Evolutionary conservation across 2,888 invertebrate genomes (phyloP).

Genomic region (Torymus aiolomorphi): DNA sequence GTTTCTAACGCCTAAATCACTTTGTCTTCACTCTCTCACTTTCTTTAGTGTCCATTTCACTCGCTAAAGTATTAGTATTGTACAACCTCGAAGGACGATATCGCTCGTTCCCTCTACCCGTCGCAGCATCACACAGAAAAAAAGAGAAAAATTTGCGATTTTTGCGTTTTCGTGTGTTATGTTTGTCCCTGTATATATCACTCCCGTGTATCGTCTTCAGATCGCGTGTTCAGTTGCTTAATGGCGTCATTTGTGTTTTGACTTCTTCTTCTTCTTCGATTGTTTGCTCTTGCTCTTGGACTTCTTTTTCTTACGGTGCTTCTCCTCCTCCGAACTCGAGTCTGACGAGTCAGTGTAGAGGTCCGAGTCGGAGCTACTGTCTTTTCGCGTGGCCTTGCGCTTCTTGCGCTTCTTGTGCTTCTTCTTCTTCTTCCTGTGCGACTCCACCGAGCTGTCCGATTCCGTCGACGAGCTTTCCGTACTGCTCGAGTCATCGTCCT

Average conservation of each 20-base stretch:
- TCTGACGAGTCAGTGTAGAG: conserved; percentile 81
- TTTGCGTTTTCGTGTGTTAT: not conserved
- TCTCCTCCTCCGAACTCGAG: conserved; percentile 81
- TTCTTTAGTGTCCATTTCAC: conserved; percentile 17
- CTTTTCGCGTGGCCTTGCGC: conserved; percentile 77
- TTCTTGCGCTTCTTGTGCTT: conserved; percentile 81
- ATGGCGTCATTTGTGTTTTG: conserved; percentile 78
- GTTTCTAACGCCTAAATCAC: conserved; percentile 28
- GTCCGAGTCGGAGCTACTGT: conserved; percentile 80
- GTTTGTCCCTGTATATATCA: conserved; percentile 27
- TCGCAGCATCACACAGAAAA: conserved; percentile 36
- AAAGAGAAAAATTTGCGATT: conserved; percentile 44
- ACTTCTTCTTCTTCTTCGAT: conserved; percentile 85
- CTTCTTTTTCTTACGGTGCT: conserved; percentile 82
- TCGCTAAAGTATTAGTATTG: conserved; percentile 30
- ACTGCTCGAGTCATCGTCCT: conserved; percentile 77
- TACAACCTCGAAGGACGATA: conserved; percentile 38
- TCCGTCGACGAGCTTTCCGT: conserved; percentile 76
- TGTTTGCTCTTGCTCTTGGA: conserved; percentile 84
- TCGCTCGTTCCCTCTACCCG: conserved; percentile 8
- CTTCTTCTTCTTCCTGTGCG: conserved; percentile 78
- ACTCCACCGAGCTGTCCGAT: conserved; percentile 75
- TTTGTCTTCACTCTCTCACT: conserved; percentile 20
- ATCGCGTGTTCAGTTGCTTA: conserved; percentile 47
- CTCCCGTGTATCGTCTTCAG: conserved; percentile 15